A percentile compares a stretch with the other conserved stretches of the same genome.
Evolutionary conservation across 1,140 invertebrate genomes (phyloP).

Genomic region (Microvelia longipes): DNA sequence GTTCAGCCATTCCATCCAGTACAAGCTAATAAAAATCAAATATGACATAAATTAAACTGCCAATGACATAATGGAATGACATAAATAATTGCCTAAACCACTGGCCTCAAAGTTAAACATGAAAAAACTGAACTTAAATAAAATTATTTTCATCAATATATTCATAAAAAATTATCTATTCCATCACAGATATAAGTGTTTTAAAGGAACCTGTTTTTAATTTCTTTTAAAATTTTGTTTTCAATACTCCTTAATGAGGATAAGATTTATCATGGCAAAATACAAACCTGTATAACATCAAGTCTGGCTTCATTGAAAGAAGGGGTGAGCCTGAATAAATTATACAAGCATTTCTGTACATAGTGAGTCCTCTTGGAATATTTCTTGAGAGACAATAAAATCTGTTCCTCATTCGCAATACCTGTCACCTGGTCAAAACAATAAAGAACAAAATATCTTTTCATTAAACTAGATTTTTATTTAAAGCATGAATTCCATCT

Average conservation of each 20-base stretch:
- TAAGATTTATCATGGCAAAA: too few species aligned
- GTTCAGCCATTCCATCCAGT: slow-evolving; percentile 49
- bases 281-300: slow-evolving; percentile 47
- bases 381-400: slow-evolving; percentile 44
- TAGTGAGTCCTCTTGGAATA: slow-evolving; percentile 45
- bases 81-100: background rate
- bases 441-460: too few species aligned
- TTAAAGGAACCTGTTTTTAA: too few species aligned
- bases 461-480: too few species aligned
- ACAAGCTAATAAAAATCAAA: slow-evolving; percentile 38
- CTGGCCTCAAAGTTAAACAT: background rate
- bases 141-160: background rate
- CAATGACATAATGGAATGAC: background rate
- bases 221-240: too few species aligned
- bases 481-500: background rate
- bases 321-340: slow-evolving; percentile 50
- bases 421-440: slow-evolving; percentile 40
- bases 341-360: slow-evolving; percentile 55
- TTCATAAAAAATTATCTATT: too few species aligned
- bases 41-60: background rate
- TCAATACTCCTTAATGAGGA: too few species aligned
- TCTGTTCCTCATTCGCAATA: slow-evolving; percentile 43
- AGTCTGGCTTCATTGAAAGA: slow-evolving; percentile 41
- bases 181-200: too few species aligned
- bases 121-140: background rate